Conservation (phyloP, 2,888 invertebrate species). For the Siphonodentalium dalli region DNA sequence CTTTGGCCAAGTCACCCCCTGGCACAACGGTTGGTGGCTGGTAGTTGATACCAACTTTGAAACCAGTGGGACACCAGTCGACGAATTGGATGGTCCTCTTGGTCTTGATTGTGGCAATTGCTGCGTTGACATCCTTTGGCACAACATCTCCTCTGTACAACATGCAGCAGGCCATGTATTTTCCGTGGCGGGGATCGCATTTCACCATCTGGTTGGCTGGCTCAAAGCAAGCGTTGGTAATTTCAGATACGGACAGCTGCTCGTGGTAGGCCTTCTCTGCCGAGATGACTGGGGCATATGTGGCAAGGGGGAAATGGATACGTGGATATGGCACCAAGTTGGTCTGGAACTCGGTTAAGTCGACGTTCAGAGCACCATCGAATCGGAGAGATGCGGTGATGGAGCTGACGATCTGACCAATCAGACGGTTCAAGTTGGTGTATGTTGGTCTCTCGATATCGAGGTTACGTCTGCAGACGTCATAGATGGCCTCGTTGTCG, state of each 20-base stretch:
- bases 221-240: conserved; percentile 90
- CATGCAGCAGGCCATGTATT: conserved; percentile 65
- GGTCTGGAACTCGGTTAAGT: conserved; percentile 66
- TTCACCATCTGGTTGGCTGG: conserved; percentile 88
- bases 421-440: conserved; percentile 12
- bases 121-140: conserved; percentile 54
- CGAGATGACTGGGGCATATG: conserved; percentile 91
- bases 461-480: conserved; percentile 9
- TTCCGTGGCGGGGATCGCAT: conserved; percentile 67
- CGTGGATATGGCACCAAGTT: conserved; percentile 78
- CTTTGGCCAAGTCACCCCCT: conserved; percentile 82
- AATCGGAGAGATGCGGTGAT: conserved; percentile 47
- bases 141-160: conserved; percentile 55
- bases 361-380: conserved; percentile 29
- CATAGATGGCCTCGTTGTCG: conserved; percentile 10
- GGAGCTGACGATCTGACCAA: conserved; percentile 48
- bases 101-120: conserved; percentile 55
- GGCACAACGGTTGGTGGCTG: conserved; percentile 78
- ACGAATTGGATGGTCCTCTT: conserved; percentile 53
- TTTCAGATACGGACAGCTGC: conserved; percentile 75
- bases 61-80: conserved; percentile 74
- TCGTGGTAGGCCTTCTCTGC: conserved; percentile 95
- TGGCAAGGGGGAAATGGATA: conserved; percentile 85
- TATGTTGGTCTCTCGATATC: conserved; percentile 13
- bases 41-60: conserved; percentile 80